These are phyloP conservation scores for Prionailurus viverrinus DNA, from an alignment of 2,113 vertebrate genomes.

Conservation along the genomic window DNA sequence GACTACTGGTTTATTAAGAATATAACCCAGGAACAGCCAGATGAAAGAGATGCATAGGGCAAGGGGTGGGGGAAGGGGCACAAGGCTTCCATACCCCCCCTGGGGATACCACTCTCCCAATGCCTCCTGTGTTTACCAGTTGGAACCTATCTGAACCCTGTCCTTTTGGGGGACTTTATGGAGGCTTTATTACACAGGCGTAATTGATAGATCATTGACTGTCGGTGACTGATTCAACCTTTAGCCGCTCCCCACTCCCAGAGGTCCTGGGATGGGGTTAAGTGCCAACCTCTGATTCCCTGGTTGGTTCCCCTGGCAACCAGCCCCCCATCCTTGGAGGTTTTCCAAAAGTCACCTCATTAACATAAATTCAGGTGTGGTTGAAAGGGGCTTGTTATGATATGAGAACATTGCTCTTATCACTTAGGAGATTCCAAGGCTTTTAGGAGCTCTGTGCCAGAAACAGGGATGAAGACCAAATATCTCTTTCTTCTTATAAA, in stretches of 20 bases:
- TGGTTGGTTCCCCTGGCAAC: background rate
- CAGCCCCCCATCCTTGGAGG: background rate
- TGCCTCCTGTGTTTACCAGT: background rate
- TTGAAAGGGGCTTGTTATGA: background rate
- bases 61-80: background rate
- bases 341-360: background rate
- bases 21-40: background rate
- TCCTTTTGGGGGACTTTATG: background rate
- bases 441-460: constrained; percentile 12
- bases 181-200: background rate
- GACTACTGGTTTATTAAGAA: background rate
- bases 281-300: background rate
- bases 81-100: background rate
- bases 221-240: background rate
- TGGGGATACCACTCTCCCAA: background rate
- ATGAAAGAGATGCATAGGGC: background rate
- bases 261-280: background rate
- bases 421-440: background rate
- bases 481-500: background rate
- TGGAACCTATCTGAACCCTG: background rate
- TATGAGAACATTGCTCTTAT: background rate
- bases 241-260: background rate
- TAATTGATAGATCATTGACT: background rate
- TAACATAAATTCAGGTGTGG: background rate
- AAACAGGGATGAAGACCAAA: background rate